Conservation (phyloP, 2,797 vertebrate species). For the Chelmon rostratus region DNA sequence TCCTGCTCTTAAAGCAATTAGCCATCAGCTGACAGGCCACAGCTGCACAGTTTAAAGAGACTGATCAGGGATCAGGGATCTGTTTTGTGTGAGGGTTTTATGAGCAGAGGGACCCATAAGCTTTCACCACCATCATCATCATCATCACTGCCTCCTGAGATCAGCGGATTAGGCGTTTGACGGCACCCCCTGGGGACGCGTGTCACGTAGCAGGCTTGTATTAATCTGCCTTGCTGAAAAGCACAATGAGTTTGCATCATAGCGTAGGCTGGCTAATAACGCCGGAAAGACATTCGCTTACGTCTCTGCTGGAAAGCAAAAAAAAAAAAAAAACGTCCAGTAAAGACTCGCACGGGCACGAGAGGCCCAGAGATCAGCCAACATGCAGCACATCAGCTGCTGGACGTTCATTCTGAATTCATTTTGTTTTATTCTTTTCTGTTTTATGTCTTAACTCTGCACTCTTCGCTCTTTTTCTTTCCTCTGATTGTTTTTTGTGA, state of each 20-base stretch:
- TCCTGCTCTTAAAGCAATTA: conserved; percentile 44
- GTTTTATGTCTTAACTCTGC: background rate
- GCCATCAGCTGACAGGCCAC: conserved; percentile 43
- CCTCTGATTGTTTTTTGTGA: too few relatives aligned
- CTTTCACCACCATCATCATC: conserved; percentile 7
- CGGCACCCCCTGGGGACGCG: conserved; percentile 49
- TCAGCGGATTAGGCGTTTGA: conserved; percentile 66
- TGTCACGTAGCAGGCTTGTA: conserved; percentile 38
- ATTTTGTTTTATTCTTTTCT: background rate
- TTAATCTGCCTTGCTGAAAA: conserved; percentile 67
- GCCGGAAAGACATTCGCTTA: conserved; percentile 51
- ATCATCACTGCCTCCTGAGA: conserved; percentile 32
- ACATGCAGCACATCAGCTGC: too few relatives aligned
- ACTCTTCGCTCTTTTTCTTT: too few relatives aligned
- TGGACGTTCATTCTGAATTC: too few relatives aligned
- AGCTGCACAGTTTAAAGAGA: conserved; percentile 47
- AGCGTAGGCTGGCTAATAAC: conserved; percentile 51
- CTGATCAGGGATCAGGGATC: conserved; percentile 33
- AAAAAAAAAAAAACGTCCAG: background rate
- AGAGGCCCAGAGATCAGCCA: too few relatives aligned
- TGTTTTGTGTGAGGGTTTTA: conserved; percentile 38
- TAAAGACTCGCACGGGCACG: too few relatives aligned
- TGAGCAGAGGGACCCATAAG: conserved; percentile 36
- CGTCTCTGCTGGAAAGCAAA: conserved; percentile 40
- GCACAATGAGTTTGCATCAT: conserved; percentile 54